Percentiles rank a stretch among this genome's conserved stretches.
Conservation (phyloP, 2,888 invertebrate species). For the Anodontia alba region DNA sequence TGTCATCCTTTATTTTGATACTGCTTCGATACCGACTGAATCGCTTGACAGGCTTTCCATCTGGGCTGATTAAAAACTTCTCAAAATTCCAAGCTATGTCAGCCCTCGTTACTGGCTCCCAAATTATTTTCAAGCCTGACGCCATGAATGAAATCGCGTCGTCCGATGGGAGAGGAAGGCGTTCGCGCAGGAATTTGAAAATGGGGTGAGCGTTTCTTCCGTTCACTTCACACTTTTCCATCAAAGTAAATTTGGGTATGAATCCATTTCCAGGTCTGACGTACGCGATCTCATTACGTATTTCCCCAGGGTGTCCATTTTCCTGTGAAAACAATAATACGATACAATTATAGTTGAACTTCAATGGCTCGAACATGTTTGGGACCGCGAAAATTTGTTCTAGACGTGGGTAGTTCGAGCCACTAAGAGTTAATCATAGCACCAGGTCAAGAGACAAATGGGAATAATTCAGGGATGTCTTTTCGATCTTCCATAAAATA, state of each 20-base stretch:
- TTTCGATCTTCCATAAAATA: too few relatives aligned
- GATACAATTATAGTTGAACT: too few relatives aligned
- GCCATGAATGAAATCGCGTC: constrained; percentile 75
- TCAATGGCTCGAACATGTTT: too few relatives aligned
- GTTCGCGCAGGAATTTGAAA: constrained; percentile 78
- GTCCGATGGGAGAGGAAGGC: constrained; percentile 78
- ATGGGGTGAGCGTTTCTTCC: constrained; percentile 81
- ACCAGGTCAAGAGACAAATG: too few relatives aligned
- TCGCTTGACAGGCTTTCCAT: constrained; percentile 80
- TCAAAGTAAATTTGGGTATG: constrained; percentile 79
- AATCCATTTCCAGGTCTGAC: constrained; percentile 84
- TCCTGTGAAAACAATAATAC: constrained; percentile 53
- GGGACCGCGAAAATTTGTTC: too few relatives aligned
- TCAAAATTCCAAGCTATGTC: constrained; percentile 85
- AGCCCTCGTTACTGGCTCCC: constrained; percentile 80
- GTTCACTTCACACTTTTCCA: constrained; percentile 84
- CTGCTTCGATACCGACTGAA: constrained; percentile 78
- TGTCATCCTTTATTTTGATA: constrained; percentile 73
- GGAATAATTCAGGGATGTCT: too few relatives aligned
- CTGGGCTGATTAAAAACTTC: constrained; percentile 83
- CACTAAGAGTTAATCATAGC: too few relatives aligned
- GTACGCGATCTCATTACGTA: constrained; percentile 77
- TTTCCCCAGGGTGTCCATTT: constrained; percentile 79
- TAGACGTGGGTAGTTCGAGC: too few relatives aligned
- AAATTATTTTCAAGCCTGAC: constrained; percentile 76